Conservation (phyloP, 2,797 vertebrate genomes). For the Epinephelus awoara region DNA sequence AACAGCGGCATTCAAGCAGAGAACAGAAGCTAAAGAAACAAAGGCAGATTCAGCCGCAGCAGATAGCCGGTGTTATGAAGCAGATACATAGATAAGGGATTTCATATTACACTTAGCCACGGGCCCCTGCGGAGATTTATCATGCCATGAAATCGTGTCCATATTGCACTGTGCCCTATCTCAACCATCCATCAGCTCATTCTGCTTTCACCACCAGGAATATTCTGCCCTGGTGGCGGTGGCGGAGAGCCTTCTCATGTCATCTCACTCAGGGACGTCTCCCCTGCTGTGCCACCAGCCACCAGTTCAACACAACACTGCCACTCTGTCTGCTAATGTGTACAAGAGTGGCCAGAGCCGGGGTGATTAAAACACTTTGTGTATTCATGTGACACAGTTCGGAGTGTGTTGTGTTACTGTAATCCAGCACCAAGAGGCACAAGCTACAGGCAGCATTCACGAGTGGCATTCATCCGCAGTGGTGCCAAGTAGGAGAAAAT, state of each 20-base stretch:
- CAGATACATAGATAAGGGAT: conserved; percentile 85
- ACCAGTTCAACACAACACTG: conserved; percentile 45
- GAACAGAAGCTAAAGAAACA: conserved; percentile 72
- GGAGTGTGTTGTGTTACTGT: conserved; percentile 6
- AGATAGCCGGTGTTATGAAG: conserved; percentile 81
- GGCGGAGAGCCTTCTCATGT: conserved; percentile 60
- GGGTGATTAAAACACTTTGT: conserved; percentile 53
- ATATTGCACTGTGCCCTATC: conserved; percentile 86
- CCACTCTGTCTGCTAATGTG: conserved; percentile 41
- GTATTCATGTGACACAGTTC: conserved; percentile 33
- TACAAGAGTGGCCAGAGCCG: conserved; percentile 35
- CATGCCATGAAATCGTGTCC: conserved; percentile 88
- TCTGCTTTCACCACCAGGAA: conserved; percentile 75
- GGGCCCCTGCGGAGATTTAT: conserved; percentile 84
- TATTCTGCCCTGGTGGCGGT: conserved; percentile 67
- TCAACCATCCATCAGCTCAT: conserved; percentile 84
- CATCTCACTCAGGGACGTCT: conserved; percentile 59
- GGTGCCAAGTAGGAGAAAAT: background rate
- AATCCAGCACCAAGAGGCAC: conserved; percentile 22
- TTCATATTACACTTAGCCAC: conserved; percentile 88
- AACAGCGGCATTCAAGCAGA: conserved; percentile 68
- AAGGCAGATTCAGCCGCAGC: conserved; percentile 75
- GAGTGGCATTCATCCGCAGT: background rate
- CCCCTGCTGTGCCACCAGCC: conserved; percentile 55
- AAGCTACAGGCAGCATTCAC: background rate